Conservation (phyloP, 2,888 invertebrate genomes). For the Phortica okadai region DNA sequence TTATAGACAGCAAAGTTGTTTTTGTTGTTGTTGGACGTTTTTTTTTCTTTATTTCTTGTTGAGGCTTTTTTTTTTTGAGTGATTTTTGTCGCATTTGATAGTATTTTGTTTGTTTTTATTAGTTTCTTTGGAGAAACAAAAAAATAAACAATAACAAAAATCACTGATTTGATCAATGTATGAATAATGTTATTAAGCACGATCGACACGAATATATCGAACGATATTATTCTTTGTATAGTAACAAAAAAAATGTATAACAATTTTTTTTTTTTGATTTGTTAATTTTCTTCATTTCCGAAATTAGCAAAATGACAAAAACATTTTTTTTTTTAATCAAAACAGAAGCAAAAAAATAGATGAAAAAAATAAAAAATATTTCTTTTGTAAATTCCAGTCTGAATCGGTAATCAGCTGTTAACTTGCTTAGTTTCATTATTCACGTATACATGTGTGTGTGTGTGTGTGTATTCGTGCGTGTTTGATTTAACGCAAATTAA, state of each 20-base stretch:
- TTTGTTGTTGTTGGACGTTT: neutral
- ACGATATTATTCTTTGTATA: too few species aligned
- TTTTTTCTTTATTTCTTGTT: constrained; percentile 26
- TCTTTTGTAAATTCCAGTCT: constrained; percentile 30
- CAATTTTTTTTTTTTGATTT: too few species aligned
- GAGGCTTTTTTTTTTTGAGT: constrained; percentile 31
- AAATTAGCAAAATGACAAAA: too few species aligned
- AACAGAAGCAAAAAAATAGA: too few species aligned
- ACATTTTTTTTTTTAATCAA: too few species aligned
- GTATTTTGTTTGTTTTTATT: constrained; percentile 33
- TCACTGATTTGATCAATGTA: neutral
- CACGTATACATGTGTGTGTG: constrained; percentile 32
- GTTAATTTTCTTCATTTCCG: too few species aligned
- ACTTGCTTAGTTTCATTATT: constrained; percentile 22
- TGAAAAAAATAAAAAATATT: constrained; percentile 7
- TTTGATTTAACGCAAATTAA: neutral
- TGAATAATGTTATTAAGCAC: constrained; percentile 1
- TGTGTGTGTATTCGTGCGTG: neutral
- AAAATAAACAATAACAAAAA: neutral
- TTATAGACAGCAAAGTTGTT: constrained; percentile 3
- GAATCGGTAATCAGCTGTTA: constrained; percentile 44
- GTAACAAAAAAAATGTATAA: too few species aligned
- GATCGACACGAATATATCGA: too few species aligned
- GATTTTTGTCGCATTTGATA: constrained; percentile 9
- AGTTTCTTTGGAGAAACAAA: neutral